phyloP scores from a whole-genome alignment of 2,113 vertebrate genomes.

The Atractosteus spatula region DNA sequence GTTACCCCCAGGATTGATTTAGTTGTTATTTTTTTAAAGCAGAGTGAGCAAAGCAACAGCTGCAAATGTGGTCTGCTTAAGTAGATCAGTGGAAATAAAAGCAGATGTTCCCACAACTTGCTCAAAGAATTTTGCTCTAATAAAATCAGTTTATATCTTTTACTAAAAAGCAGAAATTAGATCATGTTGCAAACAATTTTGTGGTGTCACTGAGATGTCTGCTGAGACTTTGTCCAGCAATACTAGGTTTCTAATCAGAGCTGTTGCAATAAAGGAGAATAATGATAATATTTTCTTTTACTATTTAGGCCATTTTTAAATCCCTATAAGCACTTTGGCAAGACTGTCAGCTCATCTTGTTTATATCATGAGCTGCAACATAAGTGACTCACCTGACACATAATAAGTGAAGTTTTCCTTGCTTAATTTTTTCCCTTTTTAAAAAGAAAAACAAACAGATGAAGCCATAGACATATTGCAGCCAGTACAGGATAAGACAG shows the following conservation, averaged over 20 bases:
- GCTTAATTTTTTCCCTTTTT: not conserved
- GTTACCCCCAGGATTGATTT: not conserved
- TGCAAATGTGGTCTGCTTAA: not conserved
- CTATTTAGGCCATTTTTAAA: too few species aligned
- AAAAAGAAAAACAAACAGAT: not conserved
- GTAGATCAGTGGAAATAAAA: slow-evolving; percentile 9
- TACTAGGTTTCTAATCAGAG: slow-evolving; percentile 27
- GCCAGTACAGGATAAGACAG: too few species aligned
- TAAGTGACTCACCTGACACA: not conserved
- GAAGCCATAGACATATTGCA: too few species aligned
- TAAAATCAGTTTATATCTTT: not conserved
- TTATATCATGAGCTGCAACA: too few species aligned
- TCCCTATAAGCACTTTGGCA: too few species aligned
- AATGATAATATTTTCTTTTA: too few species aligned
- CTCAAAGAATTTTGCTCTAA: not conserved
- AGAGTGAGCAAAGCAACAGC: not conserved
- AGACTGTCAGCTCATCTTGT: too few species aligned
- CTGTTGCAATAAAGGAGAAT: too few species aligned
- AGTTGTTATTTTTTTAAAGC: slow-evolving; percentile 3
- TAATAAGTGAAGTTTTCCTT: too few species aligned
- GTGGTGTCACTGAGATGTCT: slow-evolving; percentile 20
- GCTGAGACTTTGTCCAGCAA: slow-evolving; percentile 22
- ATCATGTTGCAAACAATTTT: slow-evolving; percentile 43
- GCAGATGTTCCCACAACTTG: not conserved
- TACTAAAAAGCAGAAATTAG: not conserved